Evolutionary conservation across 1,140 invertebrate genomes (phyloP).

Genomic region (Drosophila erecta): DNA sequence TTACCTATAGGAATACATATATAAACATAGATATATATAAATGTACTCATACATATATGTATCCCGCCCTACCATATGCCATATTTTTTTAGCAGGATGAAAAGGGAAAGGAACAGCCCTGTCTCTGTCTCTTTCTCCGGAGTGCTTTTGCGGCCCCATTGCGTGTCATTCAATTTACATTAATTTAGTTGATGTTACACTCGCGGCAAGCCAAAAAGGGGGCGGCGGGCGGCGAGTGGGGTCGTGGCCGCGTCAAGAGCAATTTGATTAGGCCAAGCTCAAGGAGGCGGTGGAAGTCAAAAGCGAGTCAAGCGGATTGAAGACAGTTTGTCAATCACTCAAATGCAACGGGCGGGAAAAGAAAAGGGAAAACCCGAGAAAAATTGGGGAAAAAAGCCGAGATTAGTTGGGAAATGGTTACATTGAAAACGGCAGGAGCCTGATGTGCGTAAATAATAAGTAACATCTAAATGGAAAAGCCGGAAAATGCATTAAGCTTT

Average conservation of each 20-base stretch:
- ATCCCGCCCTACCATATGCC: slow-evolving; percentile 4
- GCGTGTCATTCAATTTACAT: slow-evolving; percentile 79
- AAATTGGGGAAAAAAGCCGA: not conserved
- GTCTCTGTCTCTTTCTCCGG: not conserved
- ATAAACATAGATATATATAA: slow-evolving; percentile 3
- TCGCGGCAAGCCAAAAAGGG: slow-evolving; percentile 32
- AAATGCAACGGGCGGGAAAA: slow-evolving; percentile 24
- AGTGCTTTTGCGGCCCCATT: slow-evolving; percentile 64
- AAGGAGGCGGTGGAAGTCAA: slow-evolving; percentile 12
- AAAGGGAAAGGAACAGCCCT: slow-evolving; percentile 2
- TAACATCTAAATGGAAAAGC: too few relatives aligned
- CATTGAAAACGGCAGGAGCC: not conserved
- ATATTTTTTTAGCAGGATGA: slow-evolving; percentile 20
- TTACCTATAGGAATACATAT: slow-evolving; percentile 3
- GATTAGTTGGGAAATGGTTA: not conserved
- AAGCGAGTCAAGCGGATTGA: slow-evolving; percentile 38
- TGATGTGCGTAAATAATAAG: not conserved
- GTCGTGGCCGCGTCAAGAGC: slow-evolving; percentile 50
- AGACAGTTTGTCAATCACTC: slow-evolving; percentile 63
- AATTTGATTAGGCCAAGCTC: slow-evolving; percentile 66
- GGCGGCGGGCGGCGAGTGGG: slow-evolving; percentile 1
- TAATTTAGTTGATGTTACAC: slow-evolving; percentile 74
- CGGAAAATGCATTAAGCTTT: not conserved
- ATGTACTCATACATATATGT: not conserved
- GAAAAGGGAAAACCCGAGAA: slow-evolving; percentile 2